Evolutionary conservation across 2,888 invertebrate genomes (phyloP).

Genomic region (Megalurothrips usitatus): DNA sequence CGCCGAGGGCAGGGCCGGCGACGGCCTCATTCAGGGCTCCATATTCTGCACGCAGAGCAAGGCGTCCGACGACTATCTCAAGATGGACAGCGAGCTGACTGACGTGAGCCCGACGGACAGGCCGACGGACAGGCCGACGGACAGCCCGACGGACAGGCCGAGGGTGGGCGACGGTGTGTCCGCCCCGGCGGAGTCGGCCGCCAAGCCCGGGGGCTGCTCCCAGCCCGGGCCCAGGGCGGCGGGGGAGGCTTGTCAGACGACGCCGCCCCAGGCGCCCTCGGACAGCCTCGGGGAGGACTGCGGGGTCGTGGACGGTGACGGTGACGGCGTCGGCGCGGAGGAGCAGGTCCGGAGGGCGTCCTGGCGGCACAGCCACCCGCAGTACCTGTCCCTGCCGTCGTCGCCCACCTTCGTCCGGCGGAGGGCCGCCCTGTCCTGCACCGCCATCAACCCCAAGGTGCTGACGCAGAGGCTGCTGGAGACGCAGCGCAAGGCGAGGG

Average conservation of each 20-base stretch:
- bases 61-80: not conserved
- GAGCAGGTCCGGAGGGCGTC: constrained; percentile 14
- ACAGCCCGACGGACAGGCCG: not conserved
- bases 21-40: not conserved
- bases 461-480: not conserved
- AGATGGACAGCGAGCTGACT: constrained; percentile 20
- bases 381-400: constrained; percentile 40
- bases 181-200: too few relatives aligned
- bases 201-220: not conserved
- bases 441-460: constrained; percentile 9
- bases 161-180: not conserved
- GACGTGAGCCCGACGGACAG: not conserved
- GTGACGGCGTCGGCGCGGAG: not conserved
- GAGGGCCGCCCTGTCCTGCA: not conserved
- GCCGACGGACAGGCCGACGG: not conserved
- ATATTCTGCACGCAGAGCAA: not conserved
- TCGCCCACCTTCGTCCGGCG: constrained; percentile 40
- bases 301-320: not conserved
- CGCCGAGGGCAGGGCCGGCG: not conserved
- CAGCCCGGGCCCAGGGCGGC: not conserved
- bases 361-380: constrained; percentile 30
- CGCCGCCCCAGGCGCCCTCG: not conserved
- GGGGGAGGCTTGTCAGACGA: not conserved
- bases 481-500: not conserved
- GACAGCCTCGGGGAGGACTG: not conserved